Evolutionary conservation across 2,113 vertebrate genomes (phyloP), one percentile per base, ranked within the genome.

Genomic region (Tretioscincus oriximinensis): DNA sequence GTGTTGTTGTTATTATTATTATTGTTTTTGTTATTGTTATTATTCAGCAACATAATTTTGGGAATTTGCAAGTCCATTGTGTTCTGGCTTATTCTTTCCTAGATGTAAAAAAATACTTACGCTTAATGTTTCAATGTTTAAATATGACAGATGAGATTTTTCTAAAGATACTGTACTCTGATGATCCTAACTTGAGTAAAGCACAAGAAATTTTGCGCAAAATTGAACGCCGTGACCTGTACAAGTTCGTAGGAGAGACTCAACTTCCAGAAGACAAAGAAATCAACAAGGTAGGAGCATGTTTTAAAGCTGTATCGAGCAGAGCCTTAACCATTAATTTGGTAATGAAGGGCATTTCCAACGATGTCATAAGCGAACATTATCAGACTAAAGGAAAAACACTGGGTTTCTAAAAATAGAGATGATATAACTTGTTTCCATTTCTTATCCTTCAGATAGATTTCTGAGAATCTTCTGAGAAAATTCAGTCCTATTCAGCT

Each of bases 121-220:
- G 5, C 76, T 69, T 28, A 61, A 76, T 69, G 9, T 21, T 7
- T 81, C 7, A 29, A 41, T 84, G 16, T 89, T 80, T 61, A 76
- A 31, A 61, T 85, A 81, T 90, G 92, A 22, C 92, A 99, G 98
- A 99, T 93, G 88, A 95, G 10, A 88, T 99, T 84, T 98, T 97
- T 92, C 94, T 97, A 90, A 95, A 96, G 85, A 99, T 99, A 80
- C 95, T 98, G 74, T 70, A 98, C 91, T 99, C 98, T 4, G 94
- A 93, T 47, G 24, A 90, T 5, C 80, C 91, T 1, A 91, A 93
- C 1, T 92, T 99, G 88, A 73, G 89, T 0, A 96, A 95, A 21
- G 95, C 98, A 3, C 94, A 70, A 82, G 78, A 92, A 63, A 96
- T 99, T 84, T 88, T 99, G n/a, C 88, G 5, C 26, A 96, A 98